Evolutionary conservation across 2,113 vertebrate species (phyloP).

Genomic region (Chitala chitala): DNA sequence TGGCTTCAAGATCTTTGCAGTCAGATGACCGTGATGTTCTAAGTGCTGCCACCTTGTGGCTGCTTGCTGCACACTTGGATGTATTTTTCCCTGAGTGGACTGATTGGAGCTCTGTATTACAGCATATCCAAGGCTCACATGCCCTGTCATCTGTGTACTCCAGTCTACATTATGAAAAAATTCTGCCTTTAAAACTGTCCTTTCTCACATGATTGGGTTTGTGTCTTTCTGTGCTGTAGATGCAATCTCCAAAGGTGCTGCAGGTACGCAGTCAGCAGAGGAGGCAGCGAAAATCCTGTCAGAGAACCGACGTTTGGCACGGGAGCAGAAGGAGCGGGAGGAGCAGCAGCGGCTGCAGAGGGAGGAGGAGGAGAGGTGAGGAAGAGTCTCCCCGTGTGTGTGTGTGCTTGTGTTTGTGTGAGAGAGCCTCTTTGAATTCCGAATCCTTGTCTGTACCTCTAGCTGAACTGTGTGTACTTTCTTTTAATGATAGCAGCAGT

Average conservation of each 20-base stretch:
- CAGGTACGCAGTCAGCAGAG: conserved; percentile 72
- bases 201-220: not conserved
- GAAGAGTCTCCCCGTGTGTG: too few relatives aligned
- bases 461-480: not conserved
- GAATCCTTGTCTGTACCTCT: not conserved
- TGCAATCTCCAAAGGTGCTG: conserved; percentile 48
- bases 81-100: too few relatives aligned
- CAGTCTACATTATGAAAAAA: too few relatives aligned
- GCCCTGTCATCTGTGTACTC: too few relatives aligned
- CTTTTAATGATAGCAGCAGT: not conserved
- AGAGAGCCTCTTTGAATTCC: too few relatives aligned
- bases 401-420: too few relatives aligned
- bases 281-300: conserved; percentile 80
- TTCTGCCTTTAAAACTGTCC: not conserved
- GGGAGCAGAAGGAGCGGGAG: conserved; percentile 75
- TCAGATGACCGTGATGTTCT: not conserved
- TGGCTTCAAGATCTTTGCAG: not conserved
- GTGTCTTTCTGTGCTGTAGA: not conserved
- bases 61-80: not conserved
- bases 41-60: not conserved
- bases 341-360: conserved; percentile 71
- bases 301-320: conserved; percentile 74
- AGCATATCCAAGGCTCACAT: too few relatives aligned
- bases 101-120: too few relatives aligned
- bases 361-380: conserved; percentile 75